Base-by-base conservation (phyloP, 2,888 invertebrate species). In the Leptinotarsa peninsularis region DNA sequence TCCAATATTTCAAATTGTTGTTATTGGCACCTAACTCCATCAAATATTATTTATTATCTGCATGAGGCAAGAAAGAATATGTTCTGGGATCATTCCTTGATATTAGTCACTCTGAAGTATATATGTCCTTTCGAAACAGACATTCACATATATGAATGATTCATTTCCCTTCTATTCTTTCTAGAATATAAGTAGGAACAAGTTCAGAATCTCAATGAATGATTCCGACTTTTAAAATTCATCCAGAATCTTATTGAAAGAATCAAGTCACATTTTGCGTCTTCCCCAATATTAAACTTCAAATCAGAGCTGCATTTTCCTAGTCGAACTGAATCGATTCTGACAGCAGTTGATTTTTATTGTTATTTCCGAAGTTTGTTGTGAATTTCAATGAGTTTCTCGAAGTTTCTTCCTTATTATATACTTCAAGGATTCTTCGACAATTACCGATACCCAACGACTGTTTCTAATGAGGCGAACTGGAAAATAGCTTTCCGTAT, bases 321-420 rank as follows among this genome's bases (percentile, higher is more conserved):
- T 71, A 69, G 76, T 50, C 58, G 63, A 70, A 70, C 78, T 81
- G 80, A 83, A 85, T 84, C 85, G 83, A 85, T 84, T 84, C 82
- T 83, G 83, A 82, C 84, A 83, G 79, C 82, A 83, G 82, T 85
- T 82, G 85, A 84, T 84, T 86, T 86, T 86, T 85, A 86, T 82
- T 84, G 85, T 86, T 85, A 85, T 85, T 82, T 81, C 76, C 73
- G 80, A 85, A 86, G 83, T 86, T 86, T 81, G 84, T 82, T 82
- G 84, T 83, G 85, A 85, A 86, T 86, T 83, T 83, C 84, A 84
- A 86, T 85, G 83, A 82, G 78, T 73, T 76, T 7, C 63, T 7
- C 63, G 4, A 33, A 70, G 21, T 49, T 27, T 18, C 56, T 43
- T 18, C n/a, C 56, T 58, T 54, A 58, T 58, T 56, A 58, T 54